A percentile compares a stretch with the other conserved stretches of the same genome.
phyloP scores from a whole-genome alignment of 2,888 invertebrate genomes.

The Chirona hameri region DNA sequence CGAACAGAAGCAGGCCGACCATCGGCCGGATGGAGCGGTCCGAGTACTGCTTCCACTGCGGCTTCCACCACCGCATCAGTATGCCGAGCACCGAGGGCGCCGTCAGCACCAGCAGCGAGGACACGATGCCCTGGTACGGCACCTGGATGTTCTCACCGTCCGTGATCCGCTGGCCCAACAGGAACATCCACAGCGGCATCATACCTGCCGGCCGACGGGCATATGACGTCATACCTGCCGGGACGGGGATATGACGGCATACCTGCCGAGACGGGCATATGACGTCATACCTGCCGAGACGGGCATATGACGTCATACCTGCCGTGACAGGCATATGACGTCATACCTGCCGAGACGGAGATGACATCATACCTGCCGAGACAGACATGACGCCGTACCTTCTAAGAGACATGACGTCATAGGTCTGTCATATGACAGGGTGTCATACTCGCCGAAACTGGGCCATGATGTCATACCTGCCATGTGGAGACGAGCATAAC shows the following conservation, averaged over 20 bases:
- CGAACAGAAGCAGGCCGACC: neutral
- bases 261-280: neutral
- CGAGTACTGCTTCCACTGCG: neutral
- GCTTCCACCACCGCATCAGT: conserved; percentile 41
- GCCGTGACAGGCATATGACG: too few relatives aligned
- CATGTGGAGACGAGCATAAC: too few relatives aligned
- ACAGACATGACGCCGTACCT: too few relatives aligned
- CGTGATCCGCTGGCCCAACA: conserved; percentile 48
- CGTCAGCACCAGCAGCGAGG: conserved; percentile 49
- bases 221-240: conserved; percentile 1
- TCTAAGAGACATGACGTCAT: too few relatives aligned
- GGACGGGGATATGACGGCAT: neutral
- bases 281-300: too few relatives aligned
- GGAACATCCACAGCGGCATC: conserved; percentile 54
- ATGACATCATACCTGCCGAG: too few relatives aligned
- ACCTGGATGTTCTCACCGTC: conserved; percentile 42
- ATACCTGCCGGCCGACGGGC: conserved; percentile 46
- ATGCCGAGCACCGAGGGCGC: conserved; percentile 51
- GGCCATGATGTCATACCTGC: too few relatives aligned
- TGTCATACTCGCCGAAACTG: too few relatives aligned
- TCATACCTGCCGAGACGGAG: too few relatives aligned
- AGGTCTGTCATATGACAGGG: too few relatives aligned
- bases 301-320: too few relatives aligned
- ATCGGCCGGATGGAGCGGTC: conserved; percentile 1
- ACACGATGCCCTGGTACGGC: conserved; percentile 49